Conservation (phyloP, 2,113 vertebrate genomes). For the Vidua macroura region DNA sequence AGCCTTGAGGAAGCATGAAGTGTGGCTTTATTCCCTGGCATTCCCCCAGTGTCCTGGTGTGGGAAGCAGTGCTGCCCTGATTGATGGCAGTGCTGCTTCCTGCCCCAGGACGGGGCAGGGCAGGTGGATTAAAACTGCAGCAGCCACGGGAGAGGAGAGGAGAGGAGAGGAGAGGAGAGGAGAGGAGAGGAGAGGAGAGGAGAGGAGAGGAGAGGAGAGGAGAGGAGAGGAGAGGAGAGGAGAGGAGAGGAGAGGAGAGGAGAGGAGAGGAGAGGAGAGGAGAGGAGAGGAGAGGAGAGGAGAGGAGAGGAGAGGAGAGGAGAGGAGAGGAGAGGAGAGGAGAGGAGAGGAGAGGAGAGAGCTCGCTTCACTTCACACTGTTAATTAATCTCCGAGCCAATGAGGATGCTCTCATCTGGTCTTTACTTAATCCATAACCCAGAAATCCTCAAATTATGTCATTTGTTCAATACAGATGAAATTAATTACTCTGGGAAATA, state of each 20-base stretch:
- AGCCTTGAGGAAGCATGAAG: background rate
- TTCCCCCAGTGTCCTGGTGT: fast-evolving
- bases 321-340: too few relatives aligned
- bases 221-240: too few relatives aligned
- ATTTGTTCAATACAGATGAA: constrained; percentile 66
- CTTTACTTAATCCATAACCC: constrained; percentile 68
- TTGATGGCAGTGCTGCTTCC: background rate
- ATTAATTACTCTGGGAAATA: constrained; percentile 64
- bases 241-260: too few relatives aligned
- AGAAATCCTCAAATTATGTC: constrained; percentile 63
- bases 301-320: too few relatives aligned
- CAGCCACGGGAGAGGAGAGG: background rate
- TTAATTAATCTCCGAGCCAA: constrained; percentile 61
- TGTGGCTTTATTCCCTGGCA: background rate
- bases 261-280: too few relatives aligned
- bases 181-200: too few relatives aligned
- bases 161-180: too few relatives aligned
- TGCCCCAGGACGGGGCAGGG: background rate
- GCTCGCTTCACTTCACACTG: background rate
- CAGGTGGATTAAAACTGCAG: background rate
- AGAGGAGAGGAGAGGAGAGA: background rate
- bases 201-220: too few relatives aligned
- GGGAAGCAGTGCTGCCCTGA: fast-evolving
- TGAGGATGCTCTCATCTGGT: constrained; percentile 57
- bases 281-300: too few relatives aligned